Conservation (phyloP, 2,797 vertebrate species). For the Austrolebias charrua region DNA sequence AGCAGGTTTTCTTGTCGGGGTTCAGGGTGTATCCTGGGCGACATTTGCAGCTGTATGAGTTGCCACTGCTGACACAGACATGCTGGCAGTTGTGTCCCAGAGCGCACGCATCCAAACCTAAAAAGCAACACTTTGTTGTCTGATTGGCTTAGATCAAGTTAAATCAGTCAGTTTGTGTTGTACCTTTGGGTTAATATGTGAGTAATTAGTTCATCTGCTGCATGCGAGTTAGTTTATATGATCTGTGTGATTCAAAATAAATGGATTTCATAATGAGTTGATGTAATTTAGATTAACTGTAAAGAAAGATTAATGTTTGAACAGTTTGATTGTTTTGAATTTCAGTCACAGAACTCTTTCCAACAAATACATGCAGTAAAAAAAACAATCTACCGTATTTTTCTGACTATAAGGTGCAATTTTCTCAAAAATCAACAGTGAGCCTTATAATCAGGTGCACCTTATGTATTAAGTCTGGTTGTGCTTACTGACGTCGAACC, state of each 20-base stretch:
- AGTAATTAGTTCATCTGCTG: constrained; percentile 26
- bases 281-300: not conserved
- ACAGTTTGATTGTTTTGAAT: not conserved
- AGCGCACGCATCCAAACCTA: constrained; percentile 78
- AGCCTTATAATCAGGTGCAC: too few species aligned
- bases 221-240: constrained; percentile 44
- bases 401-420: too few species aligned
- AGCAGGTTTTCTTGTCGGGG: constrained; percentile 83
- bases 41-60: constrained; percentile 82
- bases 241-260: constrained; percentile 33
- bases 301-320: not conserved
- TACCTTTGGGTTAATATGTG: constrained; percentile 26
- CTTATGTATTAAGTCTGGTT: too few species aligned
- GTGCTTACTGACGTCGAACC: too few species aligned
- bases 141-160: constrained; percentile 54
- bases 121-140: constrained; percentile 48
- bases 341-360: not conserved
- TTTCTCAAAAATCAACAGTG: too few species aligned
- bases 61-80: constrained; percentile 78
- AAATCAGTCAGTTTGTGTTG: constrained; percentile 21
- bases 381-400: not conserved
- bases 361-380: constrained; percentile 2
- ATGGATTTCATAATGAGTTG: not conserved
- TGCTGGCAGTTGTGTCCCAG: constrained; percentile 86
- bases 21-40: constrained; percentile 81